These are phyloP conservation scores for Artibeus jamaicensis DNA, from an alignment of 2,797 vertebrate species.

Conservation along the genomic window DNA sequence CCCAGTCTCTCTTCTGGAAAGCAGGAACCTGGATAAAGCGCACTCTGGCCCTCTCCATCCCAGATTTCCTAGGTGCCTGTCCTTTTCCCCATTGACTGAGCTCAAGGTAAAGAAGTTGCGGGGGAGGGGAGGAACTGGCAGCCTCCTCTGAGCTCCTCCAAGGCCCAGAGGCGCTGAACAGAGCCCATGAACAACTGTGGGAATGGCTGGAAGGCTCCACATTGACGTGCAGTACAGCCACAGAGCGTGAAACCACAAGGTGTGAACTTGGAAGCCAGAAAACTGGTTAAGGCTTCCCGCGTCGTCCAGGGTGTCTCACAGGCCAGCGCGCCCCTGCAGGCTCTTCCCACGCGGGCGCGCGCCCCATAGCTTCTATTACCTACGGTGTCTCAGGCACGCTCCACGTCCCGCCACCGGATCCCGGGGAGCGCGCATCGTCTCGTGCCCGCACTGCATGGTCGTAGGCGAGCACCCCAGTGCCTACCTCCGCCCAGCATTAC, in stretches of 20 bases:
- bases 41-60: not conserved
- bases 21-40: not conserved
- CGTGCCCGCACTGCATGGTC: not conserved
- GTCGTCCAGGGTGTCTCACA: accelerated
- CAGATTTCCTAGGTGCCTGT: not conserved
- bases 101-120: not conserved
- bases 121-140: accelerated
- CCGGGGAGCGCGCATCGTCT: not conserved
- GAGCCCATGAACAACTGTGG: not conserved
- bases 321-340: not conserved
- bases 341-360: not conserved
- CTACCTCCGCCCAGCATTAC: not conserved
- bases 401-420: not conserved
- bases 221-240: accelerated
- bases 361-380: not conserved
- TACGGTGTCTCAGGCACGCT: not conserved
- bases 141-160: not conserved
- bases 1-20: not conserved
- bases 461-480: not conserved
- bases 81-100: not conserved
- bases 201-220: not conserved
- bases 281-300: too few relatives aligned
- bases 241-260: accelerated
- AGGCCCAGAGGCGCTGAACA: not conserved
- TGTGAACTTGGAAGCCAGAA: not conserved